Evolutionary conservation across 2,113 vertebrate species (phyloP).

Genomic region (Orycteropus afer): DNA sequence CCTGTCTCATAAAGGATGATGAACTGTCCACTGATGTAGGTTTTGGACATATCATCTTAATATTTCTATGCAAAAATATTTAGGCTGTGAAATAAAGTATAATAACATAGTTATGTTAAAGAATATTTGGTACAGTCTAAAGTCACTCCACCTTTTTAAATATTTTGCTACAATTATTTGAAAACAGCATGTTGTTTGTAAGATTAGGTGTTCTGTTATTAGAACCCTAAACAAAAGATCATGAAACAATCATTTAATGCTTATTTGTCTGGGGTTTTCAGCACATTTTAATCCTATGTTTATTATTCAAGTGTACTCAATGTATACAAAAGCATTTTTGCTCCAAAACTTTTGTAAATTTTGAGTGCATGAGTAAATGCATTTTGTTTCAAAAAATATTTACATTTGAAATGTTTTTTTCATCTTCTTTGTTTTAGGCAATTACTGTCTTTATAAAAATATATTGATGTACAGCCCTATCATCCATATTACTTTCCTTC

Average conservation of each 20-base stretch:
- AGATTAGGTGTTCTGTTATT: slow-evolving; percentile 63
- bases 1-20: slow-evolving; percentile 33
- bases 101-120: background rate
- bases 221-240: slow-evolving; percentile 52
- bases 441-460: slow-evolving; percentile 34
- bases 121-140: slow-evolving; percentile 44
- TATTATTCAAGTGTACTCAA: slow-evolving; percentile 50
- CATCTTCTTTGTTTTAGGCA: slow-evolving; percentile 36
- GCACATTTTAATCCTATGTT: slow-evolving; percentile 55
- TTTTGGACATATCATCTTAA: background rate
- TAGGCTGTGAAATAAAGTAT: slow-evolving; percentile 49
- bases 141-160: slow-evolving; percentile 8
- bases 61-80: slow-evolving; percentile 62
- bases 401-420: slow-evolving; percentile 25
- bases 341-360: slow-evolving; percentile 59
- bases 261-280: slow-evolving; percentile 49
- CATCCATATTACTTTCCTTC: slow-evolving; percentile 57
- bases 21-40: background rate
- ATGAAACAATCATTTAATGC: slow-evolving; percentile 11
- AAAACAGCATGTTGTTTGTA: slow-evolving; percentile 42
- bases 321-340: slow-evolving; percentile 39
- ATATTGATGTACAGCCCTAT: background rate
- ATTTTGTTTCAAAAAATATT: slow-evolving; percentile 56
- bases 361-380: slow-evolving; percentile 47
- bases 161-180: slow-evolving; percentile 38